These are phyloP conservation scores for Suillia variegata DNA, from an alignment of 2,888 invertebrate species.

Conservation along the genomic window DNA sequence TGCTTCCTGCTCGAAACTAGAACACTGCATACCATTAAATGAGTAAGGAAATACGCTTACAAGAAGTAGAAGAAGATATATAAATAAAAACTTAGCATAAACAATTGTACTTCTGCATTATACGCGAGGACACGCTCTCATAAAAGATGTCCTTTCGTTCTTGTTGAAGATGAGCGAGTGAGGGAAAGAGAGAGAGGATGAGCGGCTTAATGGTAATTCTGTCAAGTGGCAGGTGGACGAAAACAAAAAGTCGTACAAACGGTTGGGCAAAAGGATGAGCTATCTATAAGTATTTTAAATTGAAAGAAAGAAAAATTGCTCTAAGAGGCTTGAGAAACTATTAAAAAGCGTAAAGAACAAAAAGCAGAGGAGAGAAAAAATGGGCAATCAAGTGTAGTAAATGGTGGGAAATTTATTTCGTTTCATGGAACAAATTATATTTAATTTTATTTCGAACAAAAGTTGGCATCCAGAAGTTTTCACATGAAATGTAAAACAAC, in stretches of 20 bases:
- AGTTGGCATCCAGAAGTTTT: no score
- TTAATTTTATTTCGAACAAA: no score
- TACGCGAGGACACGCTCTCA: background rate
- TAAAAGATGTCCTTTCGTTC: background rate
- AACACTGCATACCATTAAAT: background rate
- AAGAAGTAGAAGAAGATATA: no score
- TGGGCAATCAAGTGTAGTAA: background rate
- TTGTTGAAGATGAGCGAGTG: no score
- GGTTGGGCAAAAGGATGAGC: background rate
- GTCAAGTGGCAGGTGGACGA: constrained; percentile 4
- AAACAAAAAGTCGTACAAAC: background rate
- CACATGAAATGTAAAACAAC: no score
- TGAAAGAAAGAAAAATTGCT: no score
- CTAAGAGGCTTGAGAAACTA: background rate
- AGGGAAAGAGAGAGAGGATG: no score
- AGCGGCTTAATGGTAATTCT: background rate
- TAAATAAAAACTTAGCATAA: background rate
- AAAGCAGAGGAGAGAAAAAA: background rate
- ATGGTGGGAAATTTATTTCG: background rate
- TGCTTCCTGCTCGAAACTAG: background rate
- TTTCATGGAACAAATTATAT: no score
- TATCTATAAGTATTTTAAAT: background rate
- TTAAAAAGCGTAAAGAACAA: background rate
- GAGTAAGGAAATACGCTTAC: background rate
- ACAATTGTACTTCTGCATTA: constrained; percentile 4